Percentiles rank a stretch among this genome's conserved stretches.
phyloP scores from a whole-genome alignment of 2,888 invertebrate genomes.

The Himalopsyche kuldschensis region DNA sequence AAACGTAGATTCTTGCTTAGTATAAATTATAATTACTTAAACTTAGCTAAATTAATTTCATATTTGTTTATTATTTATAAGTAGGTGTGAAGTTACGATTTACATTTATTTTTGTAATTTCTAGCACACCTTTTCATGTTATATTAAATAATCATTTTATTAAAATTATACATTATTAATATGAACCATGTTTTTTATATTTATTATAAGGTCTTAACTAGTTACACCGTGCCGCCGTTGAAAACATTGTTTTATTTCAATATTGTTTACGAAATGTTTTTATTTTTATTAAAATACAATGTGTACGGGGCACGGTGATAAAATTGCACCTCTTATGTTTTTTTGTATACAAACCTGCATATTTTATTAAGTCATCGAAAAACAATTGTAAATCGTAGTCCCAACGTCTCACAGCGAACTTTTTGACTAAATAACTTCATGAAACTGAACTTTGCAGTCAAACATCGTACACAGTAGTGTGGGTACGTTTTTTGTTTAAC shows the following conservation, averaged over 20 bases:
- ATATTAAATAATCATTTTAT: slow-evolving; percentile 34
- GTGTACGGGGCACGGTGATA: slow-evolving; percentile 7
- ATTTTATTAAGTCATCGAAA: not conserved
- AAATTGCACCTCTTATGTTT: slow-evolving; percentile 37
- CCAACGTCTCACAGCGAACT: not conserved
- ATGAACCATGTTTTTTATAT: slow-evolving; percentile 29
- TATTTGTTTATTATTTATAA: slow-evolving; percentile 32
- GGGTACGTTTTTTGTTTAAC: no score
- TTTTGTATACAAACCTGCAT: slow-evolving; percentile 4
- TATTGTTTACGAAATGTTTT: not conserved
- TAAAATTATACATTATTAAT: slow-evolving; percentile 27
- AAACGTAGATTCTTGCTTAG: slow-evolving; percentile 12
- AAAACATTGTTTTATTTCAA: not conserved
- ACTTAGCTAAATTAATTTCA: slow-evolving; percentile 26
- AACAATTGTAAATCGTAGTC: not conserved
- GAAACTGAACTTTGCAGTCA: not conserved
- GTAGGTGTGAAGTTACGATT: slow-evolving; percentile 30
- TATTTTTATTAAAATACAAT: not conserved
- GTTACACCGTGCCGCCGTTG: slow-evolving; percentile 4
- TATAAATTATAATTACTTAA: slow-evolving; percentile 34
- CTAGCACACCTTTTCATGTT: slow-evolving; percentile 35
- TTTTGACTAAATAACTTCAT: not conserved
- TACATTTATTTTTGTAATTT: slow-evolving; percentile 34
- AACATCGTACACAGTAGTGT: not conserved
- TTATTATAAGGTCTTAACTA: slow-evolving; percentile 28